These are phyloP conservation scores for Daphoenositta chrysoptera DNA, from an alignment of 2,113 vertebrate species.

Conservation along the genomic window DNA sequence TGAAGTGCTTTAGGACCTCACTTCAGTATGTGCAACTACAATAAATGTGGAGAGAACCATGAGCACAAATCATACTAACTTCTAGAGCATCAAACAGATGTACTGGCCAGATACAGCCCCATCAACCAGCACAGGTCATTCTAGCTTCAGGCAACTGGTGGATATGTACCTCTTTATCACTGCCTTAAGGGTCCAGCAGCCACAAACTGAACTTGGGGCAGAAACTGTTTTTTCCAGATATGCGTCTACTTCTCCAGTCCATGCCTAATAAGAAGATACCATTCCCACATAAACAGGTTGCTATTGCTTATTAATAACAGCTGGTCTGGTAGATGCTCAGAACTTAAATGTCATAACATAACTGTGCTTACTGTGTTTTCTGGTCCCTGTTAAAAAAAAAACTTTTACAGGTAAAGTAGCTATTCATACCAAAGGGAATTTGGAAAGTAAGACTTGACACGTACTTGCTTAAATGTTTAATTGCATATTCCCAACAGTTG, in stretches of 20 bases:
- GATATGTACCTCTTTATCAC: not conserved
- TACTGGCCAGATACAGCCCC: not conserved
- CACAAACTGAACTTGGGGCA: not conserved
- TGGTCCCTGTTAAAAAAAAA: not conserved
- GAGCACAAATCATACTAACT: not conserved
- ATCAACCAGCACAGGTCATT: not conserved
- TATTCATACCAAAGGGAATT: too few species aligned
- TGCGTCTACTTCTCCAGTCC: not conserved
- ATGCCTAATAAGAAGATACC: not conserved
- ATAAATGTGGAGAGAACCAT: not conserved
- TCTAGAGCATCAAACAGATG: not conserved
- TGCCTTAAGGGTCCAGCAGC: not conserved
- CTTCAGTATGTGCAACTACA: not conserved
- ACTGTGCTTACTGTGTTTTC: not conserved
- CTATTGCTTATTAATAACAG: not conserved
- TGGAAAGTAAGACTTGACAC: not conserved
- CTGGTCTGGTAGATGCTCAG: not conserved
- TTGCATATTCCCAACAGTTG: not conserved
- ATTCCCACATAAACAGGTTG: not conserved
- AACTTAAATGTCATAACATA: not conserved
- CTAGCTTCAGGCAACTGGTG: not conserved
- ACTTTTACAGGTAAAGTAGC: not conserved
- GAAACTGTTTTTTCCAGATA: not conserved
- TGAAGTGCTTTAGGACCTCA: not conserved
- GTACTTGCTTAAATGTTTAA: not conserved